Percentiles rank a stretch among this genome's conserved stretches.
Evolutionary conservation across 2,888 invertebrate genomes (phyloP).

Genomic region (Formica aserva): DNA sequence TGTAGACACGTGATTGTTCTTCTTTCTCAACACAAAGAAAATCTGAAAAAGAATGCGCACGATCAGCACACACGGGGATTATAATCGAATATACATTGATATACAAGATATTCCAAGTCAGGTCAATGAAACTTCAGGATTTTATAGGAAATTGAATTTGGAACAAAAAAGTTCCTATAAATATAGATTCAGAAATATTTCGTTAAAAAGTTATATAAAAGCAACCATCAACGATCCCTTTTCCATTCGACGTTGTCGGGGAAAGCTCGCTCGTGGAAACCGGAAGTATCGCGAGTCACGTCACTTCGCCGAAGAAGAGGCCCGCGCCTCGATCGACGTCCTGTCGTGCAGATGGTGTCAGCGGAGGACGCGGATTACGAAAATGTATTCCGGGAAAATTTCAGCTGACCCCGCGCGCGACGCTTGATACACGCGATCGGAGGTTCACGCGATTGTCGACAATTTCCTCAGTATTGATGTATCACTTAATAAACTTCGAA

Average conservation of each 20-base stretch:
- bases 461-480: slow-evolving; percentile 18
- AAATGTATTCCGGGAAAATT: slow-evolving; percentile 48
- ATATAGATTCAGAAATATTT: too few species aligned
- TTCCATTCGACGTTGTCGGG: slow-evolving; percentile 58
- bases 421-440: slow-evolving; percentile 40
- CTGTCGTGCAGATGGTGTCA: slow-evolving; percentile 40
- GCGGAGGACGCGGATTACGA: slow-evolving; percentile 41
- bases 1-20: slow-evolving; percentile 96
- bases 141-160: too few species aligned
- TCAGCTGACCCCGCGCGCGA: slow-evolving; percentile 7
- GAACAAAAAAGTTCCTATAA: too few species aligned
- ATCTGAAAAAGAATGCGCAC: slow-evolving; percentile 88
- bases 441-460: slow-evolving; percentile 42
- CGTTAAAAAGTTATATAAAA: background rate
- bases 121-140: too few species aligned
- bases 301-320: slow-evolving; percentile 46
- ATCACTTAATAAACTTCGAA: background rate
- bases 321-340: slow-evolving; percentile 19
- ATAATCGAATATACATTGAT: background rate
- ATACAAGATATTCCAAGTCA: background rate
- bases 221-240: slow-evolving; percentile 1
- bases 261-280: background rate
- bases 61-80: background rate
- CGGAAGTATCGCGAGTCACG: slow-evolving; percentile 40
- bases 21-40: slow-evolving; percentile 98